phyloP scores from a whole-genome alignment of 2,888 invertebrate genomes.

The Octonoba sinensis region DNA sequence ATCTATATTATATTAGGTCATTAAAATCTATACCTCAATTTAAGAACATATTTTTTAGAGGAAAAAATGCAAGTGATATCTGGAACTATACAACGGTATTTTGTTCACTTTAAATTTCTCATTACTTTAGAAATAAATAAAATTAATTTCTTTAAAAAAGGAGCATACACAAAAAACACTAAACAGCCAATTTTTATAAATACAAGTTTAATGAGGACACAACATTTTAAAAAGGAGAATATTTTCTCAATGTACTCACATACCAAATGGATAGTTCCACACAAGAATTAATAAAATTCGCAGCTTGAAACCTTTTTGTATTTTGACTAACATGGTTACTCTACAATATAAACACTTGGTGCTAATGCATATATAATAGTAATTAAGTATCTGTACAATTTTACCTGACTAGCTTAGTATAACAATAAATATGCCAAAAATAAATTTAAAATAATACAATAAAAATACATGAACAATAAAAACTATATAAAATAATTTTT shows the following conservation, averaged over 20 bases:
- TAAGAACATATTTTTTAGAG: too few relatives aligned
- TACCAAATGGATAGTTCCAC: conserved; percentile 31
- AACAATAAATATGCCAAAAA: conserved; percentile 26
- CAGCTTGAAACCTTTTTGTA: conserved; percentile 17
- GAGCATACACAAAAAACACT: neutral
- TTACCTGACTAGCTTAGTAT: conserved; percentile 37
- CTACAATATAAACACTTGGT: conserved; percentile 34
- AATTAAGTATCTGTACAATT: conserved; percentile 26
- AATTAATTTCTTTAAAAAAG: too few relatives aligned
- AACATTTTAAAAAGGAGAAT: conserved; percentile 22
- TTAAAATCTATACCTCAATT: too few relatives aligned
- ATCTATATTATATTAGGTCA: too few relatives aligned
- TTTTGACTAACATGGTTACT: conserved; percentile 23
- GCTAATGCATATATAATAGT: conserved; percentile 34
- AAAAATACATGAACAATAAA: neutral
- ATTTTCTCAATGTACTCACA: conserved; percentile 29
- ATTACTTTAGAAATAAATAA: neutral
- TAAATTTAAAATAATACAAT: conserved; percentile 6
- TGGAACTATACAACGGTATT: too few relatives aligned
- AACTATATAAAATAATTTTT: neutral
- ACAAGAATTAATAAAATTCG: conserved; percentile 27
- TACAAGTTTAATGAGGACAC: conserved; percentile 36
- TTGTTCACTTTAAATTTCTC: too few relatives aligned
- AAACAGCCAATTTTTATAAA: conserved; percentile 19
- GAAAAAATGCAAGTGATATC: too few relatives aligned